phyloP scores from a whole-genome alignment of 23 tunicate species.

The Halocynthia roretzi region DNA sequence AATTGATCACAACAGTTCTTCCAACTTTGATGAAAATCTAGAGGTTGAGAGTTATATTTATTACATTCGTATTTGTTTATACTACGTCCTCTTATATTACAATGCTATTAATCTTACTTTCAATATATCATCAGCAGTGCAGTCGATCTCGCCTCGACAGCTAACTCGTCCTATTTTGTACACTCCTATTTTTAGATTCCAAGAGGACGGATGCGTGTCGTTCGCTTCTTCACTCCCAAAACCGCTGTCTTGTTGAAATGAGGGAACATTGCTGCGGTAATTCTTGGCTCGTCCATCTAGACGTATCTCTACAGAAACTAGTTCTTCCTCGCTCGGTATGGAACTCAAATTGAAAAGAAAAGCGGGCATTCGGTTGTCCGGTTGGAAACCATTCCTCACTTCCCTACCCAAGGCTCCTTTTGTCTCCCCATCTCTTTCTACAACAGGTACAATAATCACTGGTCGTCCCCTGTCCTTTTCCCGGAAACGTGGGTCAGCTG shows the following conservation, averaged over 20 bases:
- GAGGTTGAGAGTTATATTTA: background rate
- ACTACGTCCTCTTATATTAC: no score
- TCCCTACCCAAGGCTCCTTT: no score
- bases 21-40: conserved; percentile 48
- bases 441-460: conserved; percentile 13
- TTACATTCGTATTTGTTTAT: no score
- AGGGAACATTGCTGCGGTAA: background rate
- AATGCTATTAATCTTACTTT: no score
- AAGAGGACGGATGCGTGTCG: background rate
- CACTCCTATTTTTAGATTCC: conserved; percentile 4
- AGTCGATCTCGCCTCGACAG: conserved; percentile 15
- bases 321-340: conserved; percentile 45
- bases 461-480: background rate
- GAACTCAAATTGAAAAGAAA: conserved; percentile 63
- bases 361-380: conserved; percentile 13
- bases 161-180: background rate
- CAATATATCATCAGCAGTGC: background rate
- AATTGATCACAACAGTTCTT: conserved; percentile 23
- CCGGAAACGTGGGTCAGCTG: conserved; percentile 12
- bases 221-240: background rate
- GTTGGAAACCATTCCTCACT: no score
- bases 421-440: background rate
- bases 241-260: background rate
- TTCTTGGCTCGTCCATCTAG: conserved; percentile 26
- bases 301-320: conserved; percentile 56